A percentile compares a stretch with the other conserved stretches of the same genome.
Evolutionary conservation across 2,797 vertebrate species (phyloP).

Genomic region (Xiphophorus birchmanni): DNA sequence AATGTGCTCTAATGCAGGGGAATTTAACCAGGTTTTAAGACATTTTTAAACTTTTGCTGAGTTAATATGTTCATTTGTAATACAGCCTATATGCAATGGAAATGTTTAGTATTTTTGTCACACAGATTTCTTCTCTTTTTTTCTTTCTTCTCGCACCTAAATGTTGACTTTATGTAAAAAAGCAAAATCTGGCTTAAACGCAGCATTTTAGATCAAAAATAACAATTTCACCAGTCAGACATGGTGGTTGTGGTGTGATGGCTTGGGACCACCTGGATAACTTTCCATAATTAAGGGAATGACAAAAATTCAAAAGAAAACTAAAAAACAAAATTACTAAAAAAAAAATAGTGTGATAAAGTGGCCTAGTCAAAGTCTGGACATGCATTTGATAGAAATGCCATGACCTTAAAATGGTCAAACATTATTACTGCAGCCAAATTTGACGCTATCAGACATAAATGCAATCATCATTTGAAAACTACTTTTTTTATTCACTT

Average conservation of each 20-base stretch:
- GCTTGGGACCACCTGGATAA: not conserved
- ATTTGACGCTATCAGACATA: not conserved
- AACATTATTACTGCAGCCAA: not conserved
- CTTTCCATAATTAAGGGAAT: not conserved
- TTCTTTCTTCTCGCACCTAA: not conserved
- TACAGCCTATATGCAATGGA: not conserved
- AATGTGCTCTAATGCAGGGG: not conserved
- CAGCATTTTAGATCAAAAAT: not conserved
- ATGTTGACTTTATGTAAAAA: not conserved
- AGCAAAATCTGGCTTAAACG: not conserved
- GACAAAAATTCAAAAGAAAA: not conserved
- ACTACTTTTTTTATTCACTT: not conserved
- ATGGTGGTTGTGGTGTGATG: not conserved
- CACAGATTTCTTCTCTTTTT: not conserved
- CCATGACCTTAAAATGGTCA: not conserved
- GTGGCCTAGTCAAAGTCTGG: not conserved
- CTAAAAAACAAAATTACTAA: not conserved
- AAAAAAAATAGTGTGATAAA: not conserved
- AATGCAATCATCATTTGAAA: not conserved
- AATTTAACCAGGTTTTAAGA: not conserved
- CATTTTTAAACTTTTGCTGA: not conserved
- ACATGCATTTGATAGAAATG: not conserved
- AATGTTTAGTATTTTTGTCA: not conserved
- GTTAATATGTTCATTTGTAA: not conserved
- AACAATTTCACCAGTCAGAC: not conserved